phyloP scores from a whole-genome alignment of 2,113 vertebrate genomes.

The Campylorhamphus procurvoides region DNA sequence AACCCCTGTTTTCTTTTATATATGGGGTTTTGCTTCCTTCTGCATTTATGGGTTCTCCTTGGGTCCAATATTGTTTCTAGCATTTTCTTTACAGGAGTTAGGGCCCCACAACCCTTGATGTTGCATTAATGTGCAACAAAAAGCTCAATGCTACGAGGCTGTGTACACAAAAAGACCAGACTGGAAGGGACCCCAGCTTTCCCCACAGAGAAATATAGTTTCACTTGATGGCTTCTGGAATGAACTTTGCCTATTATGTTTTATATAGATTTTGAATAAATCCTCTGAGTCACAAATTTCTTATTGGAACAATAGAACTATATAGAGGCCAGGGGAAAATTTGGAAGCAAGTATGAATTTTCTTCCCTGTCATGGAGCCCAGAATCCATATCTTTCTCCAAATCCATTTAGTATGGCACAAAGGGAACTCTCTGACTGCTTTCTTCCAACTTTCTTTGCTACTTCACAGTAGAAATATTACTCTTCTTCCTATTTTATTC shows the following conservation, averaged over 20 bases:
- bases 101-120: constrained; percentile 1
- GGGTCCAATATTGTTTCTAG: constrained; percentile 16
- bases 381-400: constrained; percentile 79
- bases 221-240: constrained; percentile 53
- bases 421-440: constrained; percentile 28
- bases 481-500: constrained; percentile 19
- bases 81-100: constrained; percentile 25
- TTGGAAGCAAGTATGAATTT: constrained; percentile 74
- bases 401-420: constrained; percentile 71
- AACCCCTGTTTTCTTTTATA: not conserved
- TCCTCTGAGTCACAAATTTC: constrained; percentile 51
- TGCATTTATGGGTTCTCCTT: constrained; percentile 23
- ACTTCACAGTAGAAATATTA: constrained; percentile 12
- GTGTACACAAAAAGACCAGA: constrained; percentile 45
- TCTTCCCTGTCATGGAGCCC: constrained; percentile 74
- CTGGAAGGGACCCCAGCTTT: constrained; percentile 50
- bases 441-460: constrained; percentile 15
- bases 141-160: constrained; percentile 17
- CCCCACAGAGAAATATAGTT: constrained; percentile 43
- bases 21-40: not conserved
- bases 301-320: constrained; percentile 36
- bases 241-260: constrained; percentile 55
- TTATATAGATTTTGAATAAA: constrained; percentile 61
- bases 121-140: not conserved
- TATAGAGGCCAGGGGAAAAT: constrained; percentile 29